phyloP scores from a whole-genome alignment of 1,140 invertebrate species.

The Cydia splendana region DNA sequence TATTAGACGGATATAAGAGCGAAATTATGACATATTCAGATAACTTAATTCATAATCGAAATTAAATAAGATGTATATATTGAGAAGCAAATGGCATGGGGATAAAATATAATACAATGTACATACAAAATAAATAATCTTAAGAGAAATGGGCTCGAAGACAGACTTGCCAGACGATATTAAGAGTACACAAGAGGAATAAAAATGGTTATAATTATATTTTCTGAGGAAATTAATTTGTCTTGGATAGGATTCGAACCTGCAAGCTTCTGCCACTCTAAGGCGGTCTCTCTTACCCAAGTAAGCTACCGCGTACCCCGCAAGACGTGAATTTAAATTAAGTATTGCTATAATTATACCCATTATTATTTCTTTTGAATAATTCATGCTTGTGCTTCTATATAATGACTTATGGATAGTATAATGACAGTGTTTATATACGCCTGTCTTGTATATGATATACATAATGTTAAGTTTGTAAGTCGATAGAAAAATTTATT shows the following conservation, averaged over 20 bases:
- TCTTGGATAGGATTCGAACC: too few relatives aligned
- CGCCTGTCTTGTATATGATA: conserved; percentile 8
- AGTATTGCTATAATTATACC: not conserved
- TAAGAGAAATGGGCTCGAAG: not conserved
- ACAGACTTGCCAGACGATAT: not conserved
- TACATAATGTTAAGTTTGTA: conserved; percentile 32
- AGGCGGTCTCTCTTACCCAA: too few relatives aligned
- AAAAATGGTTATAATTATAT: not conserved
- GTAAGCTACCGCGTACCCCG: too few relatives aligned
- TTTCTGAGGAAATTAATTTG: too few relatives aligned
- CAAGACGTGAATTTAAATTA: too few relatives aligned
- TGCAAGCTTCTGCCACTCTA: too few relatives aligned
- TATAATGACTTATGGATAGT: not conserved
- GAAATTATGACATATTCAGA: conserved; percentile 18
- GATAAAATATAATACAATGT: conserved; percentile 6
- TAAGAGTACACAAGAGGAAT: not conserved
- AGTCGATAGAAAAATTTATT: conserved; percentile 10
- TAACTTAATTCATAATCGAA: conserved; percentile 12
- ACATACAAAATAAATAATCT: not conserved
- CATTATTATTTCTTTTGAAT: not conserved
- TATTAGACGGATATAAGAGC: not conserved
- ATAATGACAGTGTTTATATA: not conserved
- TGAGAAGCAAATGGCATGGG: not conserved
- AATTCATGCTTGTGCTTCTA: conserved; percentile 21
- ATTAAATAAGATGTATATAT: conserved; percentile 12